Percentiles rank a stretch among this genome's conserved stretches.
phyloP scores from a whole-genome alignment of 2,113 vertebrate genomes.

The rabbit (Oryctolagus cuniculus) region DNA sequence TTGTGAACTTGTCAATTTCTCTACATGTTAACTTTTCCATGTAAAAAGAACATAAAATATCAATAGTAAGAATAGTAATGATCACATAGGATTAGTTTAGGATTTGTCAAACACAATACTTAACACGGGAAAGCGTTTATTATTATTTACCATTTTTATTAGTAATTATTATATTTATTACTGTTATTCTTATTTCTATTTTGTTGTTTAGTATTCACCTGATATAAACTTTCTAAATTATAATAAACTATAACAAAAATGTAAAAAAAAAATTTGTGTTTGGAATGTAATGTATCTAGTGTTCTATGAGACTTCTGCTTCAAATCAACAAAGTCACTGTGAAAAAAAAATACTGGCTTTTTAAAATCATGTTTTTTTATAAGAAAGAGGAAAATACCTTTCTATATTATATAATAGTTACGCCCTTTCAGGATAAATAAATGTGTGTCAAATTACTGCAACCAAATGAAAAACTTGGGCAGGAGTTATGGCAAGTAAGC shows the following conservation, averaged over 20 bases:
- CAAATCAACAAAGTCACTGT: not conserved
- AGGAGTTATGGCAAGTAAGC: too few relatives aligned
- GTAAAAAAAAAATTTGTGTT: not conserved
- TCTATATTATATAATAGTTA: not conserved
- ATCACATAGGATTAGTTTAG: not conserved
- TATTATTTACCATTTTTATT: too few relatives aligned
- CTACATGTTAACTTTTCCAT: not conserved
- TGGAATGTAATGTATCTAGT: not conserved
- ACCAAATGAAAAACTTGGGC: not conserved
- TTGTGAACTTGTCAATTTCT: not conserved
- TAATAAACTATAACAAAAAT: not conserved
- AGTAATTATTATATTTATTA: too few relatives aligned
- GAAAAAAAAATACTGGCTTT: not conserved
- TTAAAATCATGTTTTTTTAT: not conserved
- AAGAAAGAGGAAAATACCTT: not conserved
- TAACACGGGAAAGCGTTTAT: not conserved
- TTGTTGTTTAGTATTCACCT: not conserved
- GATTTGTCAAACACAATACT: not conserved
- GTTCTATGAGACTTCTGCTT: not conserved
- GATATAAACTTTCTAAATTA: not conserved
- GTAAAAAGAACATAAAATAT: not conserved
- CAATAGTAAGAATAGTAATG: not conserved
- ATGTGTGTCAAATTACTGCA: not conserved
- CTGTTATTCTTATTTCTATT: too few relatives aligned
- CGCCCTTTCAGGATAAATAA: not conserved